Evolutionary conservation across 2,888 invertebrate species (phyloP), one percentile per base, ranked within the genome.

Genomic region (Macrophya alboannulata): DNA sequence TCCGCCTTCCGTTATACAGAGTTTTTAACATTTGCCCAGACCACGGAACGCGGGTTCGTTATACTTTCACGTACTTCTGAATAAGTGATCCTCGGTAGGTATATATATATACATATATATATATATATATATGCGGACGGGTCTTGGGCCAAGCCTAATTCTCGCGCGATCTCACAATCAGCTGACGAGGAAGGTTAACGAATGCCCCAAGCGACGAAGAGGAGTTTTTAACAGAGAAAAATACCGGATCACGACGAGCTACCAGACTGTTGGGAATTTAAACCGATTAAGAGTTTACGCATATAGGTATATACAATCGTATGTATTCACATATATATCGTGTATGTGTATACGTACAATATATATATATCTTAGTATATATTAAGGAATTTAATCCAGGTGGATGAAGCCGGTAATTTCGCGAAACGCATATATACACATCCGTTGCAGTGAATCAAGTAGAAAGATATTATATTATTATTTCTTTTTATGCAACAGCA

Each of bases 21-120:
- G 68, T 68, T 68, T 59, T 68, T 25, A 40, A 71, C 17, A 71
- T 71, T 71, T 25, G 71, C 40, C 71, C 8, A 71, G 37, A 71
- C 15, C 1, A 59, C n/a, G 31, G n/a, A 40, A 25, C 45, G 15
- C 31, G 21, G 59, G 48, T 79, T 79, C 79, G 79, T 79, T 79
- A 79, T 79, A 79, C 79, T 79, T 79, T 79, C 79, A 79, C 79
- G 55, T 79, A 79, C 79, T 55, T 79, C 40, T 59, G 51, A 79
- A 79, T 79, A 79, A 31, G 37, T 17, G 79, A 76, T 76, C 37
- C 40, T 76, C 76, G 17, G n/a, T 9, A n/a, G 15, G 45, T 48
- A 48, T 1, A 48, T 15, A 48, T 15, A 48, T 15, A 48, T 48
- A 48, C 4, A 48, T 48, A 48, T 48, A 48, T 48, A 48, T 48